A percentile compares a stretch with the other conserved stretches of the same genome.
These are phyloP conservation scores for Halisarca cf. caerulea DNA, from an alignment of 37 sponge, comb jelly and placozoan species.

Conservation along the genomic window DNA sequence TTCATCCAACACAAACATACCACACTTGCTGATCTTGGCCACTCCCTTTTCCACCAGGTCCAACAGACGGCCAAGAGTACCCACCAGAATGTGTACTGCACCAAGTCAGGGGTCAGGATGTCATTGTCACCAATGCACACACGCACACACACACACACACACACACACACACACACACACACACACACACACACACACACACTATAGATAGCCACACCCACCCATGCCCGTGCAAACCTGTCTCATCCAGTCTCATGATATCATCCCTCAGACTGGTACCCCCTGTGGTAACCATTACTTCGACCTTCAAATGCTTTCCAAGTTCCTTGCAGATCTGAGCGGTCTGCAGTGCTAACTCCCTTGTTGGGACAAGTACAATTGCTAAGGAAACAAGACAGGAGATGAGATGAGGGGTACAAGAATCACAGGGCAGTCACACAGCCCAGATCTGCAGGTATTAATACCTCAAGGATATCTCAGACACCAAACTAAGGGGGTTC, in stretches of 20 bases:
- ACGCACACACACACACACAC: conserved; percentile 11
- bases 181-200: not conserved
- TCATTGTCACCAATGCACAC: not conserved
- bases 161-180: not conserved
- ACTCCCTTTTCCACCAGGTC: conserved; percentile 91
- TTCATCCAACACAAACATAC: conserved; percentile 93
- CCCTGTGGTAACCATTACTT: conserved; percentile 97
- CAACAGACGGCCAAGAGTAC: conserved; percentile 90
- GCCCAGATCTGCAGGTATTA: no score
- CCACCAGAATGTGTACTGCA: conserved; percentile 89
- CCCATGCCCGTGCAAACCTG: conserved; percentile 35
- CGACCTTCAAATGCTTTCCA: conserved; percentile 84
- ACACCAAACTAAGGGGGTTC: no score
- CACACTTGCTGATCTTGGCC: conserved; percentile 82
- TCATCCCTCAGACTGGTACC: conserved; percentile 95
- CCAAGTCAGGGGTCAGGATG: not conserved
- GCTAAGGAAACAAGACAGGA: conserved; percentile 46
- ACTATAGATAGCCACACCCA: not conserved
- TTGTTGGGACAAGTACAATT: conserved; percentile 90
- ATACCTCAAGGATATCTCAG: no score
- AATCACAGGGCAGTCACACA: no score
- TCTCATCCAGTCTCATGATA: conserved; percentile 94
- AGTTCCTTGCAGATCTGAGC: conserved; percentile 94
- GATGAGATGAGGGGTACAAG: not conserved
- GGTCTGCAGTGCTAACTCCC: conserved; percentile 97